phyloP scores from a whole-genome alignment of 2,888 invertebrate species.

The Spialia ferax region DNA sequence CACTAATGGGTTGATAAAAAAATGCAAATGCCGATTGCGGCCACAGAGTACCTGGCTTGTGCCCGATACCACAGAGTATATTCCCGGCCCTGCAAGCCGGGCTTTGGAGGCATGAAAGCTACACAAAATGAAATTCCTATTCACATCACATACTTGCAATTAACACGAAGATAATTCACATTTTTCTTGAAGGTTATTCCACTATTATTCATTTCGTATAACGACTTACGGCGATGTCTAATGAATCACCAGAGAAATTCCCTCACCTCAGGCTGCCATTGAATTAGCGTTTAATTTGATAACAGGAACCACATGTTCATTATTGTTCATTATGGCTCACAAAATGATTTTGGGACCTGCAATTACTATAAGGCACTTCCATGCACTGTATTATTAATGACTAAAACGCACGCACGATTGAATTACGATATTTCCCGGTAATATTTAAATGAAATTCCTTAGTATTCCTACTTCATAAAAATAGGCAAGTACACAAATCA shows the following conservation, averaged over 20 bases:
- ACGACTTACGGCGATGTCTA: background rate
- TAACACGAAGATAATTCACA: too few species aligned
- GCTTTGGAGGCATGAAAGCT: too few species aligned
- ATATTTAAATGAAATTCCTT: background rate
- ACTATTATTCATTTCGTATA: background rate
- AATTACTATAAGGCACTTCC: constrained; percentile 3
- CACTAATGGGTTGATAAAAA: too few species aligned
- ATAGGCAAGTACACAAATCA: background rate
- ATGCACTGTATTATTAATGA: background rate
- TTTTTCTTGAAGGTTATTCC: background rate
- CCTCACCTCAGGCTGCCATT: background rate
- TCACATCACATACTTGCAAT: too few species aligned
- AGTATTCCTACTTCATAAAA: background rate
- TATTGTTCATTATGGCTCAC: background rate
- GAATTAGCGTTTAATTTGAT: constrained; percentile 5
- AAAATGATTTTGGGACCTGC: constrained; percentile 7
- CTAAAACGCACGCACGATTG: background rate
- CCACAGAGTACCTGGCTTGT: too few species aligned
- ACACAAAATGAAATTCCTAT: too few species aligned
- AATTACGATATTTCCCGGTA: background rate
- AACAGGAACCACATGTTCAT: background rate
- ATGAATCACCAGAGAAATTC: constrained; percentile 16
- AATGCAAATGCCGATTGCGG: too few species aligned
- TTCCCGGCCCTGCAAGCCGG: too few species aligned
- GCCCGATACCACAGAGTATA: too few species aligned